phyloP scores from a whole-genome alignment of 2,888 invertebrate species.

The Epiperipatus broadwayi region DNA sequence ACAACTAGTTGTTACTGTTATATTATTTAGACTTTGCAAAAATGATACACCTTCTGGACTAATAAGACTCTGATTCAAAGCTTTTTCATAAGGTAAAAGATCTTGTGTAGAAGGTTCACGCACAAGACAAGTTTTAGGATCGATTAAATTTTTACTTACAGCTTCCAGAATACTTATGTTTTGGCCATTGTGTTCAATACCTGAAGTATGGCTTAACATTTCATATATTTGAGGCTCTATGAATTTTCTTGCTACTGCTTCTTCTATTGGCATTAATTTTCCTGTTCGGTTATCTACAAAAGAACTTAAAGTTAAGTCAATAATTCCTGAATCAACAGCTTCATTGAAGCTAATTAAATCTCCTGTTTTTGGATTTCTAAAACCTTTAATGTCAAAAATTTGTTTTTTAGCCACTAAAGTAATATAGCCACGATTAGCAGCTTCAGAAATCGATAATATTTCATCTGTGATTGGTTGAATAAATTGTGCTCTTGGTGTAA shows the following conservation, averaged over 20 bases:
- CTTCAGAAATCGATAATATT: conserved; percentile 56
- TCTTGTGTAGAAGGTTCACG: conserved; percentile 50
- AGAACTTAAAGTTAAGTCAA: conserved; percentile 41
- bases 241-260: conserved; percentile 27
- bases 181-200: conserved; percentile 65
- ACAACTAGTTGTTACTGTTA: conserved; percentile 67
- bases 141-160: conserved; percentile 62
- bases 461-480: conserved; percentile 52
- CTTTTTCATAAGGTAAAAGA: conserved; percentile 59
- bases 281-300: conserved; percentile 21
- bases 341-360: conserved; percentile 66
- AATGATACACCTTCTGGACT: conserved; percentile 69
- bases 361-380: conserved; percentile 57
- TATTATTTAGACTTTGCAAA: conserved; percentile 61
- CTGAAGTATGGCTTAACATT: conserved; percentile 61
- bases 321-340: conserved; percentile 52
- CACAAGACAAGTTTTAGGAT: conserved; percentile 68
- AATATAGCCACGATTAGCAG: conserved; percentile 69
- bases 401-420: conserved; percentile 67
- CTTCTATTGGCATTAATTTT: conserved; percentile 20
- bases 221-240: conserved; percentile 34
- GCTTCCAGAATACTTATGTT: conserved; percentile 45
- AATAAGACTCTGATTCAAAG: conserved; percentile 62
- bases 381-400: conserved; percentile 77
- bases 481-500: conserved; percentile 54